phyloP scores from a whole-genome alignment of 2,797 vertebrate genomes.

The Labeo calbasu region DNA sequence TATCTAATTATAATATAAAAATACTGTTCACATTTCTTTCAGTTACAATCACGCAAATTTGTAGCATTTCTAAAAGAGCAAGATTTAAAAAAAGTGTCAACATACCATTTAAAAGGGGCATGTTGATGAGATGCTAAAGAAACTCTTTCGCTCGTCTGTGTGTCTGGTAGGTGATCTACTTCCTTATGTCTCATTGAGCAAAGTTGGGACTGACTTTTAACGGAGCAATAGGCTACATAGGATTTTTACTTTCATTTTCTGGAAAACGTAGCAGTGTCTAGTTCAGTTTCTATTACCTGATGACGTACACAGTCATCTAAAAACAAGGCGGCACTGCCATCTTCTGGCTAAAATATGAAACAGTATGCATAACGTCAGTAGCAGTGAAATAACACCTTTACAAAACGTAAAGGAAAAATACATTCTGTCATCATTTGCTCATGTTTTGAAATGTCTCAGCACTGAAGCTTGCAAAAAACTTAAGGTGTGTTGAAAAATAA shows the following conservation, averaged over 20 bases:
- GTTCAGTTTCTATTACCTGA: constrained; percentile 37
- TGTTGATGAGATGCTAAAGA: constrained; percentile 14
- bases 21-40: not conserved
- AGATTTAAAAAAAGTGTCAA: not conserved
- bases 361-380: not conserved
- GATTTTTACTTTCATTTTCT: constrained; percentile 44
- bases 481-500: too few relatives aligned
- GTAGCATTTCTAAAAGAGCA: not conserved
- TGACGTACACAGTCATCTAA: not conserved
- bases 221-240: not conserved
- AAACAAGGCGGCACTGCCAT: constrained; percentile 56
- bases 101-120: constrained; percentile 54
- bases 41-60: not conserved
- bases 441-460: too few relatives aligned
- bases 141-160: not conserved
- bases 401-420: too few relatives aligned
- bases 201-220: not conserved
- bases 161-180: not conserved
- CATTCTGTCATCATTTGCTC: too few relatives aligned
- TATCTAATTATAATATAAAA: not conserved
- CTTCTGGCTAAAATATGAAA: constrained; percentile 52
- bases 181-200: not conserved
- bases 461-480: too few relatives aligned
- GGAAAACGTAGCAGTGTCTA: not conserved
- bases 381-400: too few relatives aligned